Evolutionary conservation across 2,797 vertebrate species (phyloP), one percentile per base, ranked within the genome.

Genomic region (Luscinia luscinia): DNA sequence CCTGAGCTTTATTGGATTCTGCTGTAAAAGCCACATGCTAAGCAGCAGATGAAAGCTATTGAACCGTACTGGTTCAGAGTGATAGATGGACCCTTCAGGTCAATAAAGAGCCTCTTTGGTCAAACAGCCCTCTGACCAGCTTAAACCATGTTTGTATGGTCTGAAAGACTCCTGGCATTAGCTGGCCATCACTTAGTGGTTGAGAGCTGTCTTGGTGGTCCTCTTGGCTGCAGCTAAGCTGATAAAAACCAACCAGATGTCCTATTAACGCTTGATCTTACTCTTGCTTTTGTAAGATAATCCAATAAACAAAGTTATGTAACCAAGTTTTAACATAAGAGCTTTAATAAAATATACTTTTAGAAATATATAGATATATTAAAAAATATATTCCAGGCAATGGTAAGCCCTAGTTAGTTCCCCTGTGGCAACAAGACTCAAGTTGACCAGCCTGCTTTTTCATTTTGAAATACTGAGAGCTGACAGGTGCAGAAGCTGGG

Each of bases 271-370:
- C 63, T 86, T 90, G 74, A 32, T 88, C 88, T 91, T 93, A 55
- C 87, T 93, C 83, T 64, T 82, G 70, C 36, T 89, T 93, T 92
- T 92, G 18, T 81, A 80, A 96, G 77, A 70, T 88, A 90, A 96
- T 51, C 80, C 80, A 94, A 94, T 91, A 91, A 95, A 83, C 83
- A 90, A 81, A 69, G 91, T 96, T 96, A 95, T 4, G 19, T 95
- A 96, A 95, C 83, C 63, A 75, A 94, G 80, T 93, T 96, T 94
- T 95, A 95, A 76, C 83, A 70, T 69, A 90, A 94, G 85, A 93
- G 93, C 91, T 94, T 95, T 90, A 88, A 88, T 93, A 90, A 86
- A 84, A 81, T 46, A 46, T 70, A 52, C 67, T 75, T 88, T 49
- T n/a, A 76, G 59, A 80, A 78, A 84, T 87, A 43, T 36, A 58